Conservation (phyloP, 1,140 invertebrate genomes). For the Heliconius hermathena region DNA sequence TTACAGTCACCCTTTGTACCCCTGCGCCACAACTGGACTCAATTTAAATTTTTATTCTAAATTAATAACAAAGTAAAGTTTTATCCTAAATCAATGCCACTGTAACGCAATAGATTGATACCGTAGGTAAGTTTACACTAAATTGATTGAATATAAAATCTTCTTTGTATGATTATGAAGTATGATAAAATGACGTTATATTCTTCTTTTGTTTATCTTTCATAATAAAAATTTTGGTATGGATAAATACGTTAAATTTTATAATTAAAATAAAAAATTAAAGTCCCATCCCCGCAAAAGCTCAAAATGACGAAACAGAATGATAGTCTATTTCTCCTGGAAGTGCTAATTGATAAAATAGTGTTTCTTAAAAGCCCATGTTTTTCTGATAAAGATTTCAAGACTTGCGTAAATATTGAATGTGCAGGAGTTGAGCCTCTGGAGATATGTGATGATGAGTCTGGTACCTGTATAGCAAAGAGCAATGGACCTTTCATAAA, state of each 20-base stretch:
- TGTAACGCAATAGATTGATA: no score
- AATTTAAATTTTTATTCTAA: no score
- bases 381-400: constrained; percentile 74
- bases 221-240: constrained; percentile 61
- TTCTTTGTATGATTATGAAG: neutral
- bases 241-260: constrained; percentile 46
- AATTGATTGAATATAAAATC: neutral
- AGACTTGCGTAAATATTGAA: constrained; percentile 79
- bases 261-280: constrained; percentile 51
- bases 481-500: constrained; percentile 64
- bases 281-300: constrained; percentile 60
- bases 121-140: no score
- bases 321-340: constrained; percentile 82
- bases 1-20: no score
- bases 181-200: constrained; percentile 6
- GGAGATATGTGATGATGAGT: constrained; percentile 82
- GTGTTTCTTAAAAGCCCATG: constrained; percentile 71
- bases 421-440: constrained; percentile 79
- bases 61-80: no score
- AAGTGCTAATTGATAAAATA: constrained; percentile 82
- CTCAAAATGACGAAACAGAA: constrained; percentile 75
- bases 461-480: constrained; percentile 60
- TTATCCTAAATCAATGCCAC: no score
- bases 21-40: no score
- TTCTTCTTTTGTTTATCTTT: constrained; percentile 60